Percentiles rank a stretch among this genome's conserved stretches.
Conservation (phyloP, 64 coral and sea anemone species). For the Platygyra sinensis region DNA sequence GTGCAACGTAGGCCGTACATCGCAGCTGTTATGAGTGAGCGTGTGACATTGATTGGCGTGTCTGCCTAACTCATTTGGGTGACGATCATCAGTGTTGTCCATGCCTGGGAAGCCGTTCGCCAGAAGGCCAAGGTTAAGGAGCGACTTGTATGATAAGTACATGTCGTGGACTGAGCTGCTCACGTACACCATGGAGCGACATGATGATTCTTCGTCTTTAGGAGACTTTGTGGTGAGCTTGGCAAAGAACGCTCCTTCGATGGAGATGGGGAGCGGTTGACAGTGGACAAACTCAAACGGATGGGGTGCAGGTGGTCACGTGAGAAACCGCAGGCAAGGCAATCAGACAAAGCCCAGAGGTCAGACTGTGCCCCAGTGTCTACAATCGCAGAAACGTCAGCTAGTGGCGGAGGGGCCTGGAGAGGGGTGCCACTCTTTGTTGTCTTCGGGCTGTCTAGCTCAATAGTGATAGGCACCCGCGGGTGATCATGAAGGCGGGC, state of each 20-base stretch:
- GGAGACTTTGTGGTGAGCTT: not conserved
- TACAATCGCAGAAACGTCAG: not conserved
- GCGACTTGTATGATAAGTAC: constrained; percentile 53
- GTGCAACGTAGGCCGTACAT: too few relatives aligned
- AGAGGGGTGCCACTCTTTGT: too few relatives aligned
- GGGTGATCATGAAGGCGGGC: too few relatives aligned
- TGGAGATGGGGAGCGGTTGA: constrained; percentile 53
- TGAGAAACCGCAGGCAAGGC: constrained; percentile 37
- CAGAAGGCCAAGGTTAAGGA: constrained; percentile 14
- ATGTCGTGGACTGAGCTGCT: constrained; percentile 36
- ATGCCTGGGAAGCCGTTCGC: too few relatives aligned
- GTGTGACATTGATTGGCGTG: too few relatives aligned
- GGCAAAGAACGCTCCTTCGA: constrained; percentile 55
- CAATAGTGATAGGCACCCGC: too few relatives aligned
- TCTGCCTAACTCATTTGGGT: too few relatives aligned
- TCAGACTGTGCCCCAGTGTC: not conserved
- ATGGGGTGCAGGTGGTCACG: not conserved
- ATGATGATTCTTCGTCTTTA: not conserved
- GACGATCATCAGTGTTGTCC: too few relatives aligned
- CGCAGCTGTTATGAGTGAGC: too few relatives aligned
- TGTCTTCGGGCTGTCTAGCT: too few relatives aligned
- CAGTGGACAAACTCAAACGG: constrained; percentile 12
- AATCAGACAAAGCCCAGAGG: constrained; percentile 58
- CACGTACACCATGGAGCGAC: not conserved
- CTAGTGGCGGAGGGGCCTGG: not conserved